Base-by-base conservation (phyloP, 2,888 invertebrate genomes). In the Lepidonotus clava region DNA sequence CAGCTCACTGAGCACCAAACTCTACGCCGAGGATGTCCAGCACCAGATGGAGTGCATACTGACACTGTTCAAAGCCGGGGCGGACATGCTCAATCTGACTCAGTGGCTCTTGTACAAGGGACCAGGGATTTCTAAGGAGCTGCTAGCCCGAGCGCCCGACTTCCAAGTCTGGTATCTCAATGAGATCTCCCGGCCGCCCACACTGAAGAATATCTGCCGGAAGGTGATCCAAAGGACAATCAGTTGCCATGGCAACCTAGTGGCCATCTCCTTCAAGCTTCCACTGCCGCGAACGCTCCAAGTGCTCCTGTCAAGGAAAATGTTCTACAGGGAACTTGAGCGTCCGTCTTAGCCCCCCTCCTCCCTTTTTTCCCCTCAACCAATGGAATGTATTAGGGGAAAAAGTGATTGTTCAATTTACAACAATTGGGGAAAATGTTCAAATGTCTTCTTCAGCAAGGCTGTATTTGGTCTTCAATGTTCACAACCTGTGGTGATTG, bases 91-190 rank as follows among this genome's bases (percentile, higher is more conserved):
- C 53, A 94, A 94, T 88, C 90, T 94, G 11, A 91, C 92, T 11
- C 93, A 93, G 87, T 94, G 94, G 94, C 89, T 94, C n/a, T 91
- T 92, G 61, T 92, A 92, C 92, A 94, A 94, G 84, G 92, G 94
- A 0, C 92, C 93, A 0, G 94, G 93, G 11, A 92, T 93, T 86
- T 92, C 85, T 51, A 18, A 32, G n/a, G 71, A 84, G 90, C 91
- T 41, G 91, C 92, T 83, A 92, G 91, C 71, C 88, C 89, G 18
- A 92, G 93, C 87, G 89, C 91, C 83, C 56, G 90, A 46, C 32
- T 88, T 90, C 51, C 36, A 40, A 61, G 85, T 46, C n/a, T 94
- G 94, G 94, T 93, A 93, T 89, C 90, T 89, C 67, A 88, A 87
- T 40, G 91, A 91, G 89, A 89, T 91, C 86, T 91, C 91, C 32